Conservation (phyloP, 2,888 invertebrate species). For the Alsophila aescularia region DNA sequence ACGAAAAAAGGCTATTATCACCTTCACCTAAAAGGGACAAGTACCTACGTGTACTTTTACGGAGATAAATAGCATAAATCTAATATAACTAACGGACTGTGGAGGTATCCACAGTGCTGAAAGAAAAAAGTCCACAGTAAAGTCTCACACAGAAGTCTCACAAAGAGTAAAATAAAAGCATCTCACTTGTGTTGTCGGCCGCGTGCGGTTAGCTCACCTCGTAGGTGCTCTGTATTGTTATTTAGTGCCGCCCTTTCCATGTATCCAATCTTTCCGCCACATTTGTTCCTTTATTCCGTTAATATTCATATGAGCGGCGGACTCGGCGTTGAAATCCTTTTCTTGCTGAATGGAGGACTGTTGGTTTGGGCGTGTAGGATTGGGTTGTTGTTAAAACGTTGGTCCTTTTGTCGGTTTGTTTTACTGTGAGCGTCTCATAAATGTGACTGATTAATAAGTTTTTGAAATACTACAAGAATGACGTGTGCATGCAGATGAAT, state of each 20-base stretch:
- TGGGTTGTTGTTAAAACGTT: background rate
- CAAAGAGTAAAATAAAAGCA: background rate
- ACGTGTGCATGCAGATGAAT: no score
- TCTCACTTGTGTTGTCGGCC: background rate
- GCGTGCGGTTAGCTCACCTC: background rate
- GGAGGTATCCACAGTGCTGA: background rate
- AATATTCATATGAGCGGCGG: constrained; percentile 23
- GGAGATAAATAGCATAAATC: constrained; percentile 7
- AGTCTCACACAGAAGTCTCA: background rate
- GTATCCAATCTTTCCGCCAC: constrained; percentile 23
- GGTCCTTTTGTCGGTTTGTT: background rate
- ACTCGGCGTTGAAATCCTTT: constrained; percentile 13
- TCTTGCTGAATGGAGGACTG: background rate
- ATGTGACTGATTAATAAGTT: no score
- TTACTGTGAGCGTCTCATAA: background rate
- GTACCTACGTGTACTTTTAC: background rate
- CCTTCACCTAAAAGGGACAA: background rate
- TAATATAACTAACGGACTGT: constrained; percentile 5
- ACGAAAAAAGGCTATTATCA: background rate
- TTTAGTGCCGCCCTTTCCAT: constrained; percentile 24
- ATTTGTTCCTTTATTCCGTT: constrained; percentile 19
- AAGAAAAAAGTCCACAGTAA: background rate
- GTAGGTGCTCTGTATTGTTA: constrained; percentile 13
- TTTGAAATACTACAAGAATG: no score
- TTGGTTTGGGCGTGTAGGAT: background rate